These are phyloP conservation scores for Aphidoletes aphidimyza DNA, from an alignment of 2,888 invertebrate genomes.

Conservation along the genomic window DNA sequence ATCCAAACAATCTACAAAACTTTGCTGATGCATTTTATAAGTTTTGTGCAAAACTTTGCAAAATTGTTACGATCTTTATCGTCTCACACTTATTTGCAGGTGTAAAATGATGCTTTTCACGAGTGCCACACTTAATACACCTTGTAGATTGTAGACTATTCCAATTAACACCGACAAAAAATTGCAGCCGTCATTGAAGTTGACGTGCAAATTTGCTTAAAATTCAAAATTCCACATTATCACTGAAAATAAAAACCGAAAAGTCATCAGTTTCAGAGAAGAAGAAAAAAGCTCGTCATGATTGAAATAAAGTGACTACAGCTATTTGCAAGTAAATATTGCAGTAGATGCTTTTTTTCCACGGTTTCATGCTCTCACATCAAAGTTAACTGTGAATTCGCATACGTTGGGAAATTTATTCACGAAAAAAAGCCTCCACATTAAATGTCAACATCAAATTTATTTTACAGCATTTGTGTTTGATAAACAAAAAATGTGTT, in stretches of 20 bases:
- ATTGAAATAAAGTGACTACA: background rate
- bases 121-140: too few species aligned
- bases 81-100: background rate
- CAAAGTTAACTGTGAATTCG: background rate
- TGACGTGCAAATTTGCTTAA: too few species aligned
- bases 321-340: background rate
- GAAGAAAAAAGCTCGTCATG: background rate
- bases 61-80: background rate
- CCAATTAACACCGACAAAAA: too few species aligned
- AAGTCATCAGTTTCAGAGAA: too few species aligned
- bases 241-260: background rate
- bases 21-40: conserved; percentile 31
- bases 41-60: conserved; percentile 2
- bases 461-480: background rate
- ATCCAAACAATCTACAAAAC: too few species aligned
- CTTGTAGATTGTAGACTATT: too few species aligned
- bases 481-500: background rate
- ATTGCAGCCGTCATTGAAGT: too few species aligned
- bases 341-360: background rate
- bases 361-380: background rate
- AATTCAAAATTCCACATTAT: too few species aligned
- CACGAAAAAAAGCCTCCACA: background rate
- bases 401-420: background rate
- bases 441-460: conserved; percentile 6
- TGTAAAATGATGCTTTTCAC: background rate